Evolutionary conservation across 2,797 vertebrate species (phyloP).

Genomic region (Myotis pilosus): DNA sequence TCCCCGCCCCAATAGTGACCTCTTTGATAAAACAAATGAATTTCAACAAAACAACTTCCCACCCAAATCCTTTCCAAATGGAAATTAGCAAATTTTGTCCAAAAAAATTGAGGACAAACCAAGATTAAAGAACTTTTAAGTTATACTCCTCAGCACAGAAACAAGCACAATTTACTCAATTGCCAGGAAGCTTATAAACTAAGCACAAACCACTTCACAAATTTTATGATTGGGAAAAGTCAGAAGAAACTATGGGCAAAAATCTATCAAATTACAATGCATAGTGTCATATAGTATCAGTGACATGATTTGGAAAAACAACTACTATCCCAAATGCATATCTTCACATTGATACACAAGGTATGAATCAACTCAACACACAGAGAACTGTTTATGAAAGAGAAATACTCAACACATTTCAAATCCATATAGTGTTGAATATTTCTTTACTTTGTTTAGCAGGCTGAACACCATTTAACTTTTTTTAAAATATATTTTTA

Average conservation of each 20-base stretch:
- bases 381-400: background rate
- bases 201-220: constrained; percentile 15
- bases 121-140: constrained; percentile 8
- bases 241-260: background rate
- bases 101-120: background rate
- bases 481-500: background rate
- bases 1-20: background rate
- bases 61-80: background rate
- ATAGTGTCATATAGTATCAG: background rate
- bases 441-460: background rate
- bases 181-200: constrained; percentile 4
- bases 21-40: constrained; percentile 22
- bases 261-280: background rate
- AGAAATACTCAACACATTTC: background rate
- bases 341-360: background rate
- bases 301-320: background rate
- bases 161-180: background rate
- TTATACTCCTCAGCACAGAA: constrained; percentile 2
- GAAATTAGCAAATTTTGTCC: constrained; percentile 44
- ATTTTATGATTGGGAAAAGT: background rate
- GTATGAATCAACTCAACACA: background rate
- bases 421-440: background rate
- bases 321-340: background rate
- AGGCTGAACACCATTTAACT: background rate
- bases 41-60: background rate